Conservation (phyloP, 2,797 vertebrate species). For the Scarus forsteni region DNA sequence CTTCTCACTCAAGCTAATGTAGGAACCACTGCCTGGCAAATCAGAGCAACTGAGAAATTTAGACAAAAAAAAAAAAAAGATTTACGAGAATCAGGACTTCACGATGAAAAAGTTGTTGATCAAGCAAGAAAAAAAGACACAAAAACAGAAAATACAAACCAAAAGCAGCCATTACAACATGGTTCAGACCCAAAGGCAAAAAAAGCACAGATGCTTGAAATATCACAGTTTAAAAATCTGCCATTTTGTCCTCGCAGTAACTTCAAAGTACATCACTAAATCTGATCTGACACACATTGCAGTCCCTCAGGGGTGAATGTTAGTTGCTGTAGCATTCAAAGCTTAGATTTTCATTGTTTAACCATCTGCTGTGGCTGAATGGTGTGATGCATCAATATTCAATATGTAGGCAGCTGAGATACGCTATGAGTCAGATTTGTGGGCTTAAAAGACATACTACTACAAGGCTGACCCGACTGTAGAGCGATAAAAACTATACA, state of each 20-base stretch:
- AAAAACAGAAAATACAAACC: background rate
- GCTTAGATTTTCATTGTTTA: slow-evolving; percentile 6
- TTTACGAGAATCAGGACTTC: background rate
- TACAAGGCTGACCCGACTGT: background rate
- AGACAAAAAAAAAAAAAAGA: background rate
- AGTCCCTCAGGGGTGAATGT: background rate
- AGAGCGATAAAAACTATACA: background rate
- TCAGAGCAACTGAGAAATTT: slow-evolving; percentile 20
- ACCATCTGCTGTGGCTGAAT: slow-evolving; percentile 4
- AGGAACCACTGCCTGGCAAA: slow-evolving; percentile 49
- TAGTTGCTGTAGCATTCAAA: slow-evolving; percentile 20
- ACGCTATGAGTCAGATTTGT: background rate
- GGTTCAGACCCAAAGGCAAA: slow-evolving; percentile 27
- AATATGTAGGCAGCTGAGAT: slow-evolving; percentile 11
- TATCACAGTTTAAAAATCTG: slow-evolving; percentile 29
- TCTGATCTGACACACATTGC: slow-evolving; percentile 30
- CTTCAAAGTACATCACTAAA: slow-evolving; percentile 41
- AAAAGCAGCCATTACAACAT: slow-evolving; percentile 5
- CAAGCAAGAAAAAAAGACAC: background rate
- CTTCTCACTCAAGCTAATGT: slow-evolving; percentile 53
- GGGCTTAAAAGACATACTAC: background rate
- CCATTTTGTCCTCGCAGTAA: slow-evolving; percentile 42
- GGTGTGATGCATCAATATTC: background rate
- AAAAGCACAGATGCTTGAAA: slow-evolving; percentile 35
- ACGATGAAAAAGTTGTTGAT: slow-evolving; percentile 23